Conservation (phyloP, 2,113 vertebrate genomes). For the Mirounga angustirostris region DNA sequence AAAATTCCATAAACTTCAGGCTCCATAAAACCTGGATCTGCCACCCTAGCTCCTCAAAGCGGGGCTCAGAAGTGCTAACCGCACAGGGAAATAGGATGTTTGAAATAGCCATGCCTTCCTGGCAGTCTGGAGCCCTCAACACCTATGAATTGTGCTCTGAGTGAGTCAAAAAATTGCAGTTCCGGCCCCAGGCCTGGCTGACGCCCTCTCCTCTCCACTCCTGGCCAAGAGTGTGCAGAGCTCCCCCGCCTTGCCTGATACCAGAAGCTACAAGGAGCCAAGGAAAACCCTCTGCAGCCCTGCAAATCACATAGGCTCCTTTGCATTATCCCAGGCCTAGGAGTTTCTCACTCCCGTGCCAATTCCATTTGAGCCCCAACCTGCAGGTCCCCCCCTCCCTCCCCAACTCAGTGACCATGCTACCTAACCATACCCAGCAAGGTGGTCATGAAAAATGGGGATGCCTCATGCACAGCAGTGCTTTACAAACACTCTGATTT, state of each 20-base stretch:
- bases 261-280: neutral
- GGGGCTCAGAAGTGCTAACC: neutral
- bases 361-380: neutral
- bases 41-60: neutral
- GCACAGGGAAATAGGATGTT: neutral
- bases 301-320: neutral
- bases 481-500: constrained; percentile 37
- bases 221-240: neutral
- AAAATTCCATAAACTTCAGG: neutral
- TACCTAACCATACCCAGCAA: neutral
- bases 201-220: accelerated
- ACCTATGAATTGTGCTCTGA: neutral
- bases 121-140: neutral
- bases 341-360: neutral
- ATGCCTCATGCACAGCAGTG: neutral
- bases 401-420: neutral
- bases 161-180: neutral
- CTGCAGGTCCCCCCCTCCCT: neutral
- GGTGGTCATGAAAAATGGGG: neutral
- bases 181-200: too few relatives aligned
- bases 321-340: neutral
- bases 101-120: neutral
- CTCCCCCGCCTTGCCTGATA: neutral
- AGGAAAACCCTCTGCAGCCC: neutral
- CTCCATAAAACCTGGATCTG: neutral